Evolutionary conservation across 2,797 vertebrate genomes (phyloP), one percentile per base, ranked within the genome.

Genomic region (Sebastes steindachneri): DNA sequence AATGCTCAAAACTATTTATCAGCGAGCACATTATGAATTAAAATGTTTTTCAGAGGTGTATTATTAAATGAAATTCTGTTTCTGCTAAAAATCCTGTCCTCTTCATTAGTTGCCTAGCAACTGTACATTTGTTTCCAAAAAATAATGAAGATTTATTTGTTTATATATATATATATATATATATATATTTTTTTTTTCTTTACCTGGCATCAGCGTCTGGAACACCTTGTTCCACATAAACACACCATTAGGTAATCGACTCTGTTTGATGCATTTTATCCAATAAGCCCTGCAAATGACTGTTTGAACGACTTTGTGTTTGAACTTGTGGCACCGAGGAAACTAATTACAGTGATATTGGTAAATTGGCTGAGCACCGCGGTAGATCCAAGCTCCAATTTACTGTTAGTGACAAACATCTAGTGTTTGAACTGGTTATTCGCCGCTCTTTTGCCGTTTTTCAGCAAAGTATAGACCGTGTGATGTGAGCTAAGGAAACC

Each of bases 101-200:
- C 54, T 69, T 79, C 63, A 88, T 90, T 77, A 82, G 88, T 92
- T 88, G 51, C 91, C 71, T 79, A 82, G 88, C 88, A 88, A 91
- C 89, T 75, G 68, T 12, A 29, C 35, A 69, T 77, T 37, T 66
- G 58, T 70, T 82, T 65, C 28, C 62, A 17, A 45, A 81, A 89
- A 82, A 21, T 2, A 68, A 53, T 21, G 2, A 71, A 21, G 19
- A 23, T 45, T 66, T 70, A 21, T 85, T 86, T 73, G 65, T 82
- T 69, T 73, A 54, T 31, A 15, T 25, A 28, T 51, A 51, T 48
- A 45, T 41, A 31, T 3, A 31, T 31, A 29, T 26, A 25, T 25
- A 15, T 15, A 29, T 29, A 35, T 35, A 35, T 9, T 59, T 0
- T 3, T 8, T 59, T 59, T 83, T 58, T 67, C 17, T 79, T 66